phyloP scores from a whole-genome alignment of 2,888 invertebrate species.

The Quadriops clusia region DNA sequence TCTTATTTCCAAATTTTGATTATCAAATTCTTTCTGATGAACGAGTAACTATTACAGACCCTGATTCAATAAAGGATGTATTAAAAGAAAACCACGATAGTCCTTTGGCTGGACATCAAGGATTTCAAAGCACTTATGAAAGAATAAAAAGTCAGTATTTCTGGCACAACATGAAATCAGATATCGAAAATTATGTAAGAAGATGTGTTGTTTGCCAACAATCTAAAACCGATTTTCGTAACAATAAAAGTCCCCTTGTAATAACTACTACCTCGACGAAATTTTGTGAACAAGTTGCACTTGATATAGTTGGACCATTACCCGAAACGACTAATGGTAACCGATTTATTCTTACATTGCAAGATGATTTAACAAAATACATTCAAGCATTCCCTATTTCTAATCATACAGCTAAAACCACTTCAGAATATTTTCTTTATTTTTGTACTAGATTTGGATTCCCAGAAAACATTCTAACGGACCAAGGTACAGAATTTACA shows the following conservation, averaged over 20 bases:
- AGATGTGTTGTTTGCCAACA: slow-evolving; percentile 22
- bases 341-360: slow-evolving; percentile 27
- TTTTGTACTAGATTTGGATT: slow-evolving; percentile 10
- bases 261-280: slow-evolving; percentile 12
- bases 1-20: slow-evolving; percentile 6
- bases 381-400: slow-evolving; percentile 24
- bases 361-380: slow-evolving; percentile 29
- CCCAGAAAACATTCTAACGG: slow-evolving; percentile 7
- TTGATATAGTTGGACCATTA: slow-evolving; percentile 28
- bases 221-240: slow-evolving; percentile 10
- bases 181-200: slow-evolving; percentile 22
- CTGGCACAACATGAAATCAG: slow-evolving; percentile 22
- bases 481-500: slow-evolving; percentile 11
- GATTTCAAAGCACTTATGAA: slow-evolving; percentile 14
- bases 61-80: slow-evolving; percentile 9
- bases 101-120: slow-evolving; percentile 15
- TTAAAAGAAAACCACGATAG: slow-evolving; percentile 15
- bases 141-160: slow-evolving; percentile 15
- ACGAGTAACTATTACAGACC: slow-evolving; percentile 4
- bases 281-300: slow-evolving; percentile 19
- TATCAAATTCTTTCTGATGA: slow-evolving; percentile 8
- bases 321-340: slow-evolving; percentile 22
- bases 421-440: slow-evolving; percentile 18
- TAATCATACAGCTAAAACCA: slow-evolving; percentile 25
- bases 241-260: slow-evolving; percentile 17